phyloP scores from a whole-genome alignment of 2,888 invertebrate species.

The Flexamia atlantica region DNA sequence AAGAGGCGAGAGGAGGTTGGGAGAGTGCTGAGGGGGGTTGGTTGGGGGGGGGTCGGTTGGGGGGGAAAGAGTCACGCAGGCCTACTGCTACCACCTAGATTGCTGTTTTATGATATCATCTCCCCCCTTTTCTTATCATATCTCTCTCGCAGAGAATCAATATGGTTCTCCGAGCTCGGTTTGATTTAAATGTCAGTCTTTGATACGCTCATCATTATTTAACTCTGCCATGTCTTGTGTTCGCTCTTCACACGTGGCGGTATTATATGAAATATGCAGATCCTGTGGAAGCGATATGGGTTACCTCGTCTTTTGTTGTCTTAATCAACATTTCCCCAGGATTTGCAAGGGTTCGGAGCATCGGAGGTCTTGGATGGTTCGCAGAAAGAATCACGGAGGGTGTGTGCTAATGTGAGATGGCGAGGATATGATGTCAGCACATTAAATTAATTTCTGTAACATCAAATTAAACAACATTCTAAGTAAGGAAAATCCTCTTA shows the following conservation, averaged over 20 bases:
- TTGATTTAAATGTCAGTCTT: conserved; percentile 59
- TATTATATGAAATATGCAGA: conserved; percentile 10
- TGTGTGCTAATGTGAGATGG: too few relatives aligned
- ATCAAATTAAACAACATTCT: too few relatives aligned
- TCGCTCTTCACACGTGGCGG: conserved; percentile 11
- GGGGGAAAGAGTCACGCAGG: conserved; percentile 20
- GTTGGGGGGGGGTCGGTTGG: neutral
- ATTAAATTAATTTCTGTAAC: too few relatives aligned
- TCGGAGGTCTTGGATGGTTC: too few relatives aligned
- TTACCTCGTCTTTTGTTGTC: neutral
- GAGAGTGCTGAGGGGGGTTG: neutral
- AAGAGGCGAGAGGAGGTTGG: neutral
- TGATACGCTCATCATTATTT: conserved; percentile 52
- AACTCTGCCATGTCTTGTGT: conserved; percentile 26
- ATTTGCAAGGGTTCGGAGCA: too few relatives aligned
- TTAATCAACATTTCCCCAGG: neutral
- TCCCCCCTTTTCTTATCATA: conserved; percentile 56
- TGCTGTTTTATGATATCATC: conserved; percentile 58
- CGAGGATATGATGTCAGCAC: too few relatives aligned
- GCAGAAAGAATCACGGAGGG: too few relatives aligned
- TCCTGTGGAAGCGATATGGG: neutral
- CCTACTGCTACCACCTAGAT: conserved; percentile 58
- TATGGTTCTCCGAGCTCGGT: conserved; percentile 55
- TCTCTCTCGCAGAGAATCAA: conserved; percentile 53
- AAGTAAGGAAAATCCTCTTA: too few relatives aligned